Base-by-base conservation (phyloP, 2,888 invertebrate species). In the Tribolium freemani region DNA sequence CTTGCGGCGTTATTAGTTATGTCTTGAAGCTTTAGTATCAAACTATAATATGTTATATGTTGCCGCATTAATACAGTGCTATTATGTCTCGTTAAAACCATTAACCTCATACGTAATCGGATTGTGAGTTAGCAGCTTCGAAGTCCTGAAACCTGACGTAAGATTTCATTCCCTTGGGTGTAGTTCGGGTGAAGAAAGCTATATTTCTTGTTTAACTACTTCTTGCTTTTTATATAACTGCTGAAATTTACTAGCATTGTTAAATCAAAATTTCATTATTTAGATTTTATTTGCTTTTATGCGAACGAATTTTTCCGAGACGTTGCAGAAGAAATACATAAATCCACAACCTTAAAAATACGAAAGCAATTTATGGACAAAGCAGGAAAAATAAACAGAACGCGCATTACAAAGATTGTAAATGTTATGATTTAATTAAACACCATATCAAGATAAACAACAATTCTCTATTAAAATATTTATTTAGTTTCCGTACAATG, bases 201-300 rank as follows among this genome's bases (percentile, higher is more conserved):
- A 72, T 77, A 75, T 77, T 75, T 77, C 75, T 76, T 66, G 69
- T 73, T 70, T 75, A 74, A 76, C 76, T 75, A 77, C 75, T 75
- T 75, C 67, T 58, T 75, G 70, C 72, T 69, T 69, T 67, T 53
- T 54, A 64, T 26, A 48, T 63, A 72, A 66, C 69, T 48, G 56
- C 50, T 45, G 21, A 53, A 69, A 69, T 74, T 74, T 72, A 71
- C 64, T 71, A 64, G 71, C 69, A 69, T 69, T 72, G 72, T 75
- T 75, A 68, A 75, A 75, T 75, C 72, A 74, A 74, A 74, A 60
- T 69, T 60, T 51, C 60, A 69, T 69, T 69, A 60, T 64, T 53
- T 54, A 64, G 51, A 64, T 54, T 64, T 64, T 64, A 64, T 61
- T 61, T 20, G 61, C 45, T 46, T 60, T 26, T 46, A 44, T 45